Percentiles rank a stretch among this genome's conserved stretches.
These are phyloP conservation scores for Okapia johnstoni DNA, from an alignment of 2,113 vertebrate species.

Conservation along the genomic window DNA sequence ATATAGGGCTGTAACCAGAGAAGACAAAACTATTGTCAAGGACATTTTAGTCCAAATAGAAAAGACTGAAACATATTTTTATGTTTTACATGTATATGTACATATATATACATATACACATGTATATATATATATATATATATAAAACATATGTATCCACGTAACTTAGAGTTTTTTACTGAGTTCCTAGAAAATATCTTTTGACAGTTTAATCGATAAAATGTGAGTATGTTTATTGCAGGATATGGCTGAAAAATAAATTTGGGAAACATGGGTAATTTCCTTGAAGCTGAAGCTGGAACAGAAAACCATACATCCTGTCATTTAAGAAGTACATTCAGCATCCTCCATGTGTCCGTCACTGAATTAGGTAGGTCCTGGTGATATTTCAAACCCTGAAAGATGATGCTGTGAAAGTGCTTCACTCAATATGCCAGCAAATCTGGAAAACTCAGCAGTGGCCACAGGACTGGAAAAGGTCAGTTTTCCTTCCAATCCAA, in stretches of 20 bases:
- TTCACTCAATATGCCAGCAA: no score
- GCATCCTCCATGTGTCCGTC: not conserved
- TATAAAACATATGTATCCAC: not conserved
- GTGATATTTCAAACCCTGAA: not conserved
- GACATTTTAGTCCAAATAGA: not conserved
- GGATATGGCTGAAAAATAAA: not conserved
- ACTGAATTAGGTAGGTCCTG: not conserved
- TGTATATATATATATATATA: not conserved
- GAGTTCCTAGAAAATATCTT: not conserved
- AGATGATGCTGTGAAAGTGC: no score
- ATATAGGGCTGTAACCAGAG: not conserved
- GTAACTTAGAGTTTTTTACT: not conserved
- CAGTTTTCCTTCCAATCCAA: no score
- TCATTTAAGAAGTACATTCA: not conserved
- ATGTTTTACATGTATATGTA: not conserved
- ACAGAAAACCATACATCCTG: not conserved
- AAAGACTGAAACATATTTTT: not conserved
- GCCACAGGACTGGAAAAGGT: no score
- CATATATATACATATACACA: rapidly evolving
- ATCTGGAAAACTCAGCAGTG: no score
- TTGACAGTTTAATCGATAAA: not conserved
- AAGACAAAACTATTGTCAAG: not conserved
- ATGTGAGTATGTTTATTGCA: not conserved
- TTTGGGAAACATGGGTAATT: not conserved
- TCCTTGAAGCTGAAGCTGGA: not conserved